Evolutionary conservation across 2,113 vertebrate genomes (phyloP).

Genomic region (Charina bottae): DNA sequence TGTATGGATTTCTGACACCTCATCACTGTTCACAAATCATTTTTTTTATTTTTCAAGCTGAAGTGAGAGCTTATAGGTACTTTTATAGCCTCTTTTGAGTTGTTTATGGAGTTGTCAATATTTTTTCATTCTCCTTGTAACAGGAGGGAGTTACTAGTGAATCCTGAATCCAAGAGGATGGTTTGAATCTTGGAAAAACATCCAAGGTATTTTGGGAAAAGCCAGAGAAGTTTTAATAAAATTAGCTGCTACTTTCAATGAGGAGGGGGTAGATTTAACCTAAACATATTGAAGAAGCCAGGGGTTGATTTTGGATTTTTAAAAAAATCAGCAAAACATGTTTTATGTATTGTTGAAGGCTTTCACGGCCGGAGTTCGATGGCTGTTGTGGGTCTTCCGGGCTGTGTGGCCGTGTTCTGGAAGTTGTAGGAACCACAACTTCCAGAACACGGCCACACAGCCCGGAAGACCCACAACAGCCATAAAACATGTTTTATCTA

Average conservation of each 20-base stretch:
- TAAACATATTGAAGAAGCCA: background rate
- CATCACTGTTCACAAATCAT: background rate
- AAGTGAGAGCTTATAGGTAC: background rate
- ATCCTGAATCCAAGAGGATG: background rate
- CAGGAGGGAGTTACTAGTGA: background rate
- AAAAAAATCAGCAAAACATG: background rate
- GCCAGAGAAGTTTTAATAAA: background rate
- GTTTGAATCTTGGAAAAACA: background rate
- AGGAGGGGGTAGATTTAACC: too few relatives aligned
- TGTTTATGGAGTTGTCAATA: background rate
- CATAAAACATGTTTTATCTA: slow-evolving; percentile 16
- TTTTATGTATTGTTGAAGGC: too few relatives aligned
- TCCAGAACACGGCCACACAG: too few relatives aligned
- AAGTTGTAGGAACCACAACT: too few relatives aligned
- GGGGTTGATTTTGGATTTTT: background rate
- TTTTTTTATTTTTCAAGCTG: background rate
- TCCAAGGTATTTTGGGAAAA: background rate
- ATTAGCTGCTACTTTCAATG: background rate
- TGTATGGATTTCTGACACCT: background rate
- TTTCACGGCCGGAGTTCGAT: too few relatives aligned
- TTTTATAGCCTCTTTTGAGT: too few relatives aligned
- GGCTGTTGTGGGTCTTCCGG: too few relatives aligned
- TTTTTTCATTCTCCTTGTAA: background rate
- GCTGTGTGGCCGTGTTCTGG: too few relatives aligned
- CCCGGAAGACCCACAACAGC: too few relatives aligned